Evolutionary conservation across 2,113 vertebrate genomes (phyloP), one percentile per base, ranked within the genome.

Genomic region (Cochlearius cochlearius): DNA sequence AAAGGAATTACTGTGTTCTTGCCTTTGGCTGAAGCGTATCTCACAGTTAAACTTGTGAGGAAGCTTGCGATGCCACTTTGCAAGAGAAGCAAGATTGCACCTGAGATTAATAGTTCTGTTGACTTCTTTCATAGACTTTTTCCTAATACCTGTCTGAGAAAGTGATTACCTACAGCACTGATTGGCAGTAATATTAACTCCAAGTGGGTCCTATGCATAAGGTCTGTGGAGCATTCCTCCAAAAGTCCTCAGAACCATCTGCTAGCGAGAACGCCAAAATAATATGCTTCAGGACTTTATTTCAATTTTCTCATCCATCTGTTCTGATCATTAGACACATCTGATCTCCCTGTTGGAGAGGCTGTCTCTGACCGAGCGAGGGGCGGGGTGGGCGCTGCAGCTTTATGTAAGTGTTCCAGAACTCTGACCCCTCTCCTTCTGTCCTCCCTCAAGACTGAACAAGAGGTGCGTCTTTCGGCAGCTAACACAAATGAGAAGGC

Each of bases 311-410:
- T 43, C 21, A 69, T 71, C 90, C 90, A 95, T 88, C 92, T 97
- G 85, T 77, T 92, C 66, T 96, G 95, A 86, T 96, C 95, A 66
- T 93, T 92, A 96, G 92, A 88, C 85, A 93, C 92, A 96, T 93
- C 88, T 90, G 88, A 94, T 86, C 36, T 88, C 67, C 32, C 62
- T 56, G 90, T 38, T 67, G 85, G 88, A 95, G 67, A 73, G 45
- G 29, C 82, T 59, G 27, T 32, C 39, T 45, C 86, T 83, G 71
- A 73, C 59, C 1, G 18, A 56, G 68, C 49, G 68, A 49, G 26
- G 75, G 62, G 21, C 0, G 0, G 55, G 22, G 5, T 63, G 23
- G 12, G 21, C 3, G 5, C 50, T 63, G 60, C 45, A 80, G 72
- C 32, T 93, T 92, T 86, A 74, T 47, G 19, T 80, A 90, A 90